phyloP scores from a whole-genome alignment of 2,797 vertebrate genomes.

The Ammospiza maritima region DNA sequence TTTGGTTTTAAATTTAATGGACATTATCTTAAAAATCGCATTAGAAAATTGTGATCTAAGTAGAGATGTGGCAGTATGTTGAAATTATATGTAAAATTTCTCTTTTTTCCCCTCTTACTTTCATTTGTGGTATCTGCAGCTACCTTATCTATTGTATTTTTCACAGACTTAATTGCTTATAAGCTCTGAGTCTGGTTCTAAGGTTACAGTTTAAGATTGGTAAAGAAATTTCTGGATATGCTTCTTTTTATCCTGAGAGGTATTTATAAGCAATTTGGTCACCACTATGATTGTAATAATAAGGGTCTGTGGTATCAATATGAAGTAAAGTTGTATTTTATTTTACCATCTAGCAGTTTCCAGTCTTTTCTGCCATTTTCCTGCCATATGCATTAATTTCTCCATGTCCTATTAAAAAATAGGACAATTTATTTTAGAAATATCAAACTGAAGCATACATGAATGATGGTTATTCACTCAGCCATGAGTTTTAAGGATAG shows the following conservation, averaged over 20 bases:
- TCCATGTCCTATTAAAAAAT: background rate
- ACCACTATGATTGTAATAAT: background rate
- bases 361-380: background rate
- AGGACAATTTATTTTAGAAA: conserved; percentile 8
- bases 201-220: background rate
- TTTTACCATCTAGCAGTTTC: background rate
- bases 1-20: background rate
- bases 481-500: background rate
- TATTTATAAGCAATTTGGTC: background rate
- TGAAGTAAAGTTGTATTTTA: background rate
- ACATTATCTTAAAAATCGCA: background rate
- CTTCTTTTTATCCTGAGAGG: background rate
- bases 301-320: background rate
- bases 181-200: background rate
- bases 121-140: background rate
- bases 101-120: too few species aligned
- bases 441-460: background rate
- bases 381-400: background rate
- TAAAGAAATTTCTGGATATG: background rate
- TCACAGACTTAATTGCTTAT: background rate
- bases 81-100: background rate
- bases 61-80: background rate
- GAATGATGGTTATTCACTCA: background rate
- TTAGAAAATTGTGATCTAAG: background rate
- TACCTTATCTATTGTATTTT: background rate